These are phyloP conservation scores for Nautilus pompilius DNA, from an alignment of 1,140 invertebrate species.

Conservation along the genomic window DNA sequence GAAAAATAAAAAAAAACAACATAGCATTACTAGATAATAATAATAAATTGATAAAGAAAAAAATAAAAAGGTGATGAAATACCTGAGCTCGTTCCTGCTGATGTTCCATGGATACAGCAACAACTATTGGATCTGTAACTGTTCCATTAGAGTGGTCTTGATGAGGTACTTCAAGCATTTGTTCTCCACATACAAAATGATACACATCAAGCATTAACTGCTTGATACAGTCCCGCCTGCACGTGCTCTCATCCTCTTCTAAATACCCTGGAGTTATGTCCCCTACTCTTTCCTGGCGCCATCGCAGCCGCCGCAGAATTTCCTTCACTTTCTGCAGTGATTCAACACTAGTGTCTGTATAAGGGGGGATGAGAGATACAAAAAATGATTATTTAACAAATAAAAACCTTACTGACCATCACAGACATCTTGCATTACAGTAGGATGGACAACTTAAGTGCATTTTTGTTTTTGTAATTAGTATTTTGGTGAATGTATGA, in stretches of 20 bases:
- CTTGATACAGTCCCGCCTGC: slow-evolving; percentile 8
- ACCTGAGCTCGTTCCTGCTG: slow-evolving; percentile 59
- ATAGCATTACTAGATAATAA: neutral
- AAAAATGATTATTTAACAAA: too few relatives aligned
- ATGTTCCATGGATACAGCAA: slow-evolving; percentile 51
- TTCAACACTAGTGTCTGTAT: slow-evolving; percentile 24
- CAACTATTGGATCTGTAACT: slow-evolving; percentile 28
- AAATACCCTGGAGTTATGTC: slow-evolving; percentile 10
- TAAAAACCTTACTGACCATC: too few relatives aligned
- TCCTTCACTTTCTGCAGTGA: slow-evolving; percentile 51
- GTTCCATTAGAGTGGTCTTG: neutral
- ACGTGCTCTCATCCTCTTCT: slow-evolving; percentile 5
- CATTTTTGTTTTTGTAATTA: too few relatives aligned
- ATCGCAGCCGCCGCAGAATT: slow-evolving; percentile 37
- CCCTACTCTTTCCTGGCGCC: slow-evolving; percentile 38
- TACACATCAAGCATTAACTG: slow-evolving; percentile 20
- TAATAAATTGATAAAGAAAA: neutral
- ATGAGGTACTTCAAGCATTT: slow-evolving; percentile 3
- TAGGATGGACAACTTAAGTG: too few relatives aligned
- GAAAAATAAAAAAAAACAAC: neutral
- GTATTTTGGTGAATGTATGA: too few relatives aligned
- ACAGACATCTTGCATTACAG: too few relatives aligned
- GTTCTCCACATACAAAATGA: slow-evolving; percentile 42
- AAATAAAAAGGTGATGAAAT: neutral
- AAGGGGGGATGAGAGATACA: too few relatives aligned